Evolutionary conservation across 2,797 vertebrate genomes (phyloP), one percentile per base, ranked within the genome.

Genomic region (Gymnothorax reevesii): DNA sequence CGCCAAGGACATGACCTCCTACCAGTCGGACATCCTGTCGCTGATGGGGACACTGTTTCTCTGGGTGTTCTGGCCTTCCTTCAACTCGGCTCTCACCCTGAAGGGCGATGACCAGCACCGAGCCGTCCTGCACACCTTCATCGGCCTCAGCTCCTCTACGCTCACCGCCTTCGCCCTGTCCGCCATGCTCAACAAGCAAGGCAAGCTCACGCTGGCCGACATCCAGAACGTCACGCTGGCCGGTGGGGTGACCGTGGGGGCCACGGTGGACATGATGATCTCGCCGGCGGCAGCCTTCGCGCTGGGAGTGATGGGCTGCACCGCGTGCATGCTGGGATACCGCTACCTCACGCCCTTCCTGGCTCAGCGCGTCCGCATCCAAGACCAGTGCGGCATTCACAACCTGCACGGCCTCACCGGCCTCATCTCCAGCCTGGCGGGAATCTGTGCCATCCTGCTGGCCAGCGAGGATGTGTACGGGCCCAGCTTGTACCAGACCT

Each of bases 21-120:
- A 94, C 54, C 86, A 89, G 10, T 97, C 96, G 0, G 95, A 97
- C 90, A 93, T 97, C 66, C 86, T 95, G 57, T 96, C 94, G 17
- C 89, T 97, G 0, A 82, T 96, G 88, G 96, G 97, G 2, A 96
- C 90, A 0, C 90, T 97, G 85, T 95, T 96, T 85, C 96, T 97
- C 42, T 97, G 96, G 96, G 95, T 97, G 52, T 97, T 97, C 92
- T 97, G 96, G 96, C 96, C 96, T 10, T 97, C 96, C 3, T 97
- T 97, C 1, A 95, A 96, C 91, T 96, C 96, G 0, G 90, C 95
- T 3, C 91, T 96, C 83, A 96, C 95, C 83, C 87, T 94, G 0
- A 93, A 93, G 0, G 96, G 95, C 0, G 93, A 96, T 0, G 94
- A 94, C 77, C 96, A 97, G 83, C 96, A 96, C 89, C 92, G 94